These are phyloP conservation scores for Stichopus chloronotus DNA, from an alignment of 35 echinoderm and acorn worm species.

Conservation along the genomic window DNA sequence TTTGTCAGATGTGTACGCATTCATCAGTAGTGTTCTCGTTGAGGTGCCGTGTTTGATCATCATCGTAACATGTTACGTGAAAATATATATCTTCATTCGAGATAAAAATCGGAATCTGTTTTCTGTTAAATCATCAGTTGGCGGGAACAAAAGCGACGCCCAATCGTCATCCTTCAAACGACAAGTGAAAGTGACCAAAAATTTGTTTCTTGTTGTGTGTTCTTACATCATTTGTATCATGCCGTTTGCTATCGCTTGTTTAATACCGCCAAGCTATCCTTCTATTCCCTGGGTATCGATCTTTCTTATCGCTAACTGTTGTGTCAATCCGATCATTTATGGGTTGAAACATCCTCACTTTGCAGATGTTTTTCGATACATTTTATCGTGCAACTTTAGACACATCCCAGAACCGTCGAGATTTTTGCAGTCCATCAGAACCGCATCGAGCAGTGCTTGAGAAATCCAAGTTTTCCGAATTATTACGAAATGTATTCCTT, in stretches of 20 bases:
- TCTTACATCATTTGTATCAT: too few species aligned
- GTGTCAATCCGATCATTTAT: slow-evolving; percentile 74
- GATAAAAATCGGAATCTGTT: neutral
- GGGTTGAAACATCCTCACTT: slow-evolving; percentile 66
- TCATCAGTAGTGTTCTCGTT: slow-evolving; percentile 59
- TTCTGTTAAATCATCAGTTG: neutral
- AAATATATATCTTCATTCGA: slow-evolving; percentile 69
- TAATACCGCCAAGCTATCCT: slow-evolving; percentile 63
- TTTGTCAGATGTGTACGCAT: slow-evolving; percentile 49
- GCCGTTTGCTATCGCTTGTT: slow-evolving; percentile 49
- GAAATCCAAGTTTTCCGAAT: too few species aligned
- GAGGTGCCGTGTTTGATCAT: slow-evolving; percentile 66
- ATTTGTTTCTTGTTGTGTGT: too few species aligned
- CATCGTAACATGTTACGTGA: slow-evolving; percentile 72
- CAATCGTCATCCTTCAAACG: slow-evolving; percentile 20
- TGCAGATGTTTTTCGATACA: slow-evolving; percentile 53
- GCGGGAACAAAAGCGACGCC: neutral
- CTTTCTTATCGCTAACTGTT: slow-evolving; percentile 54
- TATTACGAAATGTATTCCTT: too few species aligned
- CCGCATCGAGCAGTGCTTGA: too few species aligned
- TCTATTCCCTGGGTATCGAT: slow-evolving; percentile 47
- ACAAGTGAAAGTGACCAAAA: too few species aligned
- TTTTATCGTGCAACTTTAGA: slow-evolving; percentile 43
- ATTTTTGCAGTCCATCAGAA: neutral
- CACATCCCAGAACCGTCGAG: slow-evolving; percentile 52